Evolutionary conservation across 2,797 vertebrate genomes (phyloP).

Genomic region (Potorous gilbertii): DNA sequence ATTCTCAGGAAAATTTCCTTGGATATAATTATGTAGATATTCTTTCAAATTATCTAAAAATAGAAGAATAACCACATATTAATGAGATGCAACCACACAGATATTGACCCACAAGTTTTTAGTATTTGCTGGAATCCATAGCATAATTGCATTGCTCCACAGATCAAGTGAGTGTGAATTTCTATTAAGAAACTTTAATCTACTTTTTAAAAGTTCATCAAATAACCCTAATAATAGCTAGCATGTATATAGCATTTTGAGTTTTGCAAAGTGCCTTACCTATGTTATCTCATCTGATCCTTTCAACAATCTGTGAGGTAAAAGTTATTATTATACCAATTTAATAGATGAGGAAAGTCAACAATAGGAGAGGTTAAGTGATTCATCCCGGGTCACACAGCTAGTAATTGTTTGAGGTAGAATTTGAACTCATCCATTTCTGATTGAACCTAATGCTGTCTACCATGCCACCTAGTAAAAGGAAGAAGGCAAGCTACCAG

Average conservation of each 20-base stretch:
- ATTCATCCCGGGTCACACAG: background rate
- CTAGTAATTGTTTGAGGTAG: background rate
- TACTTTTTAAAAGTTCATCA: background rate
- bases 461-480: background rate
- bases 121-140: background rate
- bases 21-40: conserved; percentile 86
- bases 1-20: conserved; percentile 85
- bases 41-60: conserved; percentile 92
- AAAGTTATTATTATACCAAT: background rate
- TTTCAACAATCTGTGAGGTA: background rate
- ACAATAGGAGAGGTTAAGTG: background rate
- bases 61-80: conserved; percentile 39
- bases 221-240: background rate
- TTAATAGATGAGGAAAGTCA: background rate
- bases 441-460: background rate
- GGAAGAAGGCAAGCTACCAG: background rate
- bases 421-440: background rate
- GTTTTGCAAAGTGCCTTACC: background rate
- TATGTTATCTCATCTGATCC: background rate
- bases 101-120: background rate
- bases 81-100: background rate
- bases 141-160: background rate
- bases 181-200: background rate
- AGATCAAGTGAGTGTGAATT: background rate
- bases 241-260: background rate